Evolutionary conservation across 92 coral and sea anemone genomes (phyloP).

Genomic region (Porites rus): DNA sequence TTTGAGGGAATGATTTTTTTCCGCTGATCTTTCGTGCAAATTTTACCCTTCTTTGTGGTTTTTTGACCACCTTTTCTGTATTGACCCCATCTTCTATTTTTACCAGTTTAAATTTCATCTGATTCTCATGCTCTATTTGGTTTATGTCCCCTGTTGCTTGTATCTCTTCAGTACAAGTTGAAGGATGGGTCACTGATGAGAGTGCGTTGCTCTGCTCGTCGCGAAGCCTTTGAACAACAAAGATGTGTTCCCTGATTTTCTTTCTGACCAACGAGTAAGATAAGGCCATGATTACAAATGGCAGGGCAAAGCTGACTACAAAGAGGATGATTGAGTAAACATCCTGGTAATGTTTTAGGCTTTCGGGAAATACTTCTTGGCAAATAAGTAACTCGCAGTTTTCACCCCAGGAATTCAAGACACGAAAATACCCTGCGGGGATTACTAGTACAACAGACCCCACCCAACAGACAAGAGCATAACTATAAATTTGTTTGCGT

Average conservation of each 20-base stretch:
- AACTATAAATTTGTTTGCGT: not conserved
- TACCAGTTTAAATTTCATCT: slow-evolving; percentile 8
- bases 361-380: slow-evolving; percentile 32
- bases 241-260: slow-evolving; percentile 46
- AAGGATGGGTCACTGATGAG: slow-evolving; percentile 21
- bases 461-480: slow-evolving; percentile 28
- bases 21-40: not conserved
- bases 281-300: slow-evolving; percentile 39
- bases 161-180: slow-evolving; percentile 12
- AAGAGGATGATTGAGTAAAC: slow-evolving; percentile 24
- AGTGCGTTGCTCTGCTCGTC: slow-evolving; percentile 25
- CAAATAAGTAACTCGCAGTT: not conserved
- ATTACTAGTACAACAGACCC: slow-evolving; percentile 37
- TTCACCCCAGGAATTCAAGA: slow-evolving; percentile 16
- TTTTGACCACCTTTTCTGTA: not conserved
- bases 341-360: slow-evolving; percentile 9
- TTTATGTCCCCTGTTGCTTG: slow-evolving; percentile 10
- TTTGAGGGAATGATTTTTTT: not conserved
- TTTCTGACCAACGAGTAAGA: slow-evolving; percentile 46
- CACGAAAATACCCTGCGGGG: slow-evolving; percentile 33
- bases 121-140: not conserved
- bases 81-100: not conserved
- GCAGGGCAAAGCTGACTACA: slow-evolving; percentile 46
- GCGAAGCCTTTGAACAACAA: slow-evolving; percentile 10
- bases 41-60: not conserved